Base-by-base conservation (phyloP, 2,797 vertebrate species). In the Danio jaintianensis region DNA sequence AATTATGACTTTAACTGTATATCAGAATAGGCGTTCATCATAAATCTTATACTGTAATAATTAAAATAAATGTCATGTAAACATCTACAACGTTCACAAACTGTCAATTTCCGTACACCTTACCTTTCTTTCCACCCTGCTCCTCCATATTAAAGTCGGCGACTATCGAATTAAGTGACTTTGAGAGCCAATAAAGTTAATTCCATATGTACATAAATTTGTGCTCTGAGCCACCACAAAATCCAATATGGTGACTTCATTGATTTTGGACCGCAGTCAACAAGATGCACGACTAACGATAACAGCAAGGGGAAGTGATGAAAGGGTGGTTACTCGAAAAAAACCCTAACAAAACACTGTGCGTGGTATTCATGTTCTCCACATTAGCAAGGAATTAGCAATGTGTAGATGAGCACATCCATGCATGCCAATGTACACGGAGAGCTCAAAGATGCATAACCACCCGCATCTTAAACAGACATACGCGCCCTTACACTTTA, bases 171-270 rank as follows among this genome's bases (percentile, higher is more conserved):
- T 70, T 22, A 72, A 75, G 66, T 74, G 70, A 70, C 58, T 83
- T 67, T 75, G 80, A 76, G 67, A 71, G 77, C 72, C 80, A 79
- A 80, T 80, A 76, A 79, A 82, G 64, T 73, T 79, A 61, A 71
- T 82, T 79, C 69, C 11, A 50, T 80, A 82, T 80, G 77, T 77
- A 75, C 83, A 85, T 82, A 85, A 82, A 80, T 85, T 82, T 82
- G 81, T 74, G 68, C 52, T 68, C 77, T 68, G 77, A 80, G 77
- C 73, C 77, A 67, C 80, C 67, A 68, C 73, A 79, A 61, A 82
- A 82, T 85, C 83, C 76, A 29, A 85, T 82, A 75, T 61, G 80
- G 80, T 53, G 59, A 47, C 78, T 80, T 77, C 75, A 82, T 85
- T 80, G 83, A 85, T 80, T 85, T 61, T 80, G 83, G 83, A 76